Conservation (phyloP, 1,140 invertebrate species). For the Halesus radiatus region DNA sequence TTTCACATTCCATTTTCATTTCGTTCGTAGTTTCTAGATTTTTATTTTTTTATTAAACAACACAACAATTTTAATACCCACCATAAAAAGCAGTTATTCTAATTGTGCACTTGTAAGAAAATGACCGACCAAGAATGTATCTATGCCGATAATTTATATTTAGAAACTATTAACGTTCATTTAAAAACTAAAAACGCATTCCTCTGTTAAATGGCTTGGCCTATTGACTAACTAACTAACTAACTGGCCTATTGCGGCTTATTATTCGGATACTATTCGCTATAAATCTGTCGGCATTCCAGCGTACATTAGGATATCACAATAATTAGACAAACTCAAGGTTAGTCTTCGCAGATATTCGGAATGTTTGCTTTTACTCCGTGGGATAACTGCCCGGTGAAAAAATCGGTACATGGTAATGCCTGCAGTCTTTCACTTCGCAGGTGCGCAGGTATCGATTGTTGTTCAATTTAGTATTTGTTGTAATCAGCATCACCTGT, state of each 20-base stretch:
- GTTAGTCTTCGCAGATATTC: constrained; percentile 14
- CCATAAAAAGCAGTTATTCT: no score
- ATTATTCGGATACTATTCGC: no score
- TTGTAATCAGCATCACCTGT: background rate
- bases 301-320: background rate
- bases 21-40: no score
- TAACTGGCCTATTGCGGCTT: no score
- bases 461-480: background rate
- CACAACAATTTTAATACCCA: no score
- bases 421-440: background rate
- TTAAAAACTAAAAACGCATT: background rate
- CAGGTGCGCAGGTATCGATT: background rate
- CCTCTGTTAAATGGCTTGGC: no score
- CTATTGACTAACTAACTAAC: no score
- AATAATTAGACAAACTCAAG: background rate
- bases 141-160: background rate
- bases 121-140: background rate
- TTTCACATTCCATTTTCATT: no score
- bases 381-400: background rate
- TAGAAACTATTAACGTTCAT: background rate
- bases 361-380: constrained; percentile 35
- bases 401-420: background rate
- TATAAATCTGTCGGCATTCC: no score
- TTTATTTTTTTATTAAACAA: no score
- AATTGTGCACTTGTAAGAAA: no score